These are phyloP conservation scores for Sorex fumeus DNA, from an alignment of 2,113 vertebrate species.

Conservation along the genomic window DNA sequence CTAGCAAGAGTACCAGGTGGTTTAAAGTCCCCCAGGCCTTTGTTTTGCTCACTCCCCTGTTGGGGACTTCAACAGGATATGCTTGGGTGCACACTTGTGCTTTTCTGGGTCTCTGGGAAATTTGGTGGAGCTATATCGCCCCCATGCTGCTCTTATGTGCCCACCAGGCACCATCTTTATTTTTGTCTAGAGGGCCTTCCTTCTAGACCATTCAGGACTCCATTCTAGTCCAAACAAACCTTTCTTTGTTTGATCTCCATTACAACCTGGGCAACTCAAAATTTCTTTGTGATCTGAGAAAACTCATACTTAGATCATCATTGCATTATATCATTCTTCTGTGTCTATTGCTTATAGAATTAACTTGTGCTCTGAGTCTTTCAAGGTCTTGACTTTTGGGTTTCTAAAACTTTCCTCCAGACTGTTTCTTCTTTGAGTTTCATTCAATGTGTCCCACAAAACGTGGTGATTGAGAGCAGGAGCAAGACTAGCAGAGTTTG, in stretches of 20 bases:
- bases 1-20: background rate
- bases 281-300: background rate
- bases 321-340: background rate
- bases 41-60: background rate
- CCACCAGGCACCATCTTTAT: background rate
- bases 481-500: background rate
- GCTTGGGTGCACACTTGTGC: background rate
- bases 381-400: background rate
- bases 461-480: background rate
- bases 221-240: no score
- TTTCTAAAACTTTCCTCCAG: background rate
- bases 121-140: background rate
- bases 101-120: background rate
- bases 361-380: background rate
- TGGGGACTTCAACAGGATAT: background rate
- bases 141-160: background rate
- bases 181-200: no score
- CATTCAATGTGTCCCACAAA: background rate
- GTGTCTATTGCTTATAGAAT: background rate
- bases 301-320: background rate
- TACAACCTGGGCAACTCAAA: background rate
- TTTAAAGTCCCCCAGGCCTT: background rate
- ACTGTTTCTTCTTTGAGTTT: slow-evolving; percentile 3
- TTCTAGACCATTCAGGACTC: background rate
- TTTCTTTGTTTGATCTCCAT: background rate